Conservation (phyloP, 2,113 vertebrate genomes). For the Trogon surrucura region DNA sequence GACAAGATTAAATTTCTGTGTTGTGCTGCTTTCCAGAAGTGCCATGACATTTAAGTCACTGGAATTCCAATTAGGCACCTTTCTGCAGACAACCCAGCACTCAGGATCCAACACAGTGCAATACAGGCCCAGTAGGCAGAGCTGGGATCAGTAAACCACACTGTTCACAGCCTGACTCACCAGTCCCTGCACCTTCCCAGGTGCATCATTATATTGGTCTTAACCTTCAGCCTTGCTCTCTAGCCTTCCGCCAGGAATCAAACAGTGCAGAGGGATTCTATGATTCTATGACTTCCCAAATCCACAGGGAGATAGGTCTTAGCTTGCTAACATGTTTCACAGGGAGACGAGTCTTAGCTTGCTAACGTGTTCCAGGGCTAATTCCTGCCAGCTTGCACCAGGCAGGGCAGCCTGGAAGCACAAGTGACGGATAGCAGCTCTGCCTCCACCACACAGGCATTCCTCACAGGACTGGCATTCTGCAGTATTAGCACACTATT, state of each 20-base stretch:
- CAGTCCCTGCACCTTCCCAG: neutral
- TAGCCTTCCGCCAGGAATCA: neutral
- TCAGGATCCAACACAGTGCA: neutral
- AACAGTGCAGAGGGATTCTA: neutral
- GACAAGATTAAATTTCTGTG: neutral
- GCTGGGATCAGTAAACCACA: neutral
- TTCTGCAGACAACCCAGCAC: neutral
- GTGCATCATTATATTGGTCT: neutral
- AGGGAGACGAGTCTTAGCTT: neutral
- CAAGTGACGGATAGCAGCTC: neutral
- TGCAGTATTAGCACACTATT: neutral
- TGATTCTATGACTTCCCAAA: neutral
- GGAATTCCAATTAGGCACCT: neutral
- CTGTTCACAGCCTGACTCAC: neutral
- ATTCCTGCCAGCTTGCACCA: neutral
- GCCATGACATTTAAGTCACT: neutral
- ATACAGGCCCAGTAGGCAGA: neutral
- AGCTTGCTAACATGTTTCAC: neutral
- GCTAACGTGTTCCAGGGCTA: neutral
- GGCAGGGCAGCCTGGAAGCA: neutral
- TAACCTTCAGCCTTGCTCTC: neutral
- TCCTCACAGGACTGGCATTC: neutral
- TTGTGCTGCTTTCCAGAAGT: neutral
- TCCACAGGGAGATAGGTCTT: neutral
- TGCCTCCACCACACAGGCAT: rapidly evolving